Conservation (phyloP, 2,113 vertebrate genomes). For the Patagioenas fasciata region DNA sequence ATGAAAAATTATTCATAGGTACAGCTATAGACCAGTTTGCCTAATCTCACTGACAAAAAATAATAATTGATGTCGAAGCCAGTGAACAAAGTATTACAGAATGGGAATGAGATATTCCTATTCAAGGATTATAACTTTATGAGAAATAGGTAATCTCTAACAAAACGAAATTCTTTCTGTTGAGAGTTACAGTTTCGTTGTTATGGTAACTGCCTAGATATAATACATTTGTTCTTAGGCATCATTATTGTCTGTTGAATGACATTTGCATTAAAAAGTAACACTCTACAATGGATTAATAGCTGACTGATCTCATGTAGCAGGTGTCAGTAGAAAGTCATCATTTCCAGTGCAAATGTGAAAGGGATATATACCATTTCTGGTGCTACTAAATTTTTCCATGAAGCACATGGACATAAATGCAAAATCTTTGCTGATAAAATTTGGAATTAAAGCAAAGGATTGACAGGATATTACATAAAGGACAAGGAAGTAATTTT, state of each 20-base stretch:
- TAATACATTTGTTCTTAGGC: background rate
- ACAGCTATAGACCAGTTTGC: background rate
- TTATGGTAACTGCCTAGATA: constrained; percentile 32
- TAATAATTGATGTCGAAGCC: background rate
- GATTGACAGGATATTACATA: background rate
- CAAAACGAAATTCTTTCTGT: background rate
- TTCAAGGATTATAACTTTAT: background rate
- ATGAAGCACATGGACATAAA: background rate
- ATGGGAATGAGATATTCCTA: background rate
- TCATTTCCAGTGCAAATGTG: background rate
- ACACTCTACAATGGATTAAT: background rate
- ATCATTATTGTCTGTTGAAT: background rate
- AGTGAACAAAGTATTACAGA: background rate
- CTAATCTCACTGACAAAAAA: background rate
- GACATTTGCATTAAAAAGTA: constrained; percentile 34
- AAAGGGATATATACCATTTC: background rate
- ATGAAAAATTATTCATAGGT: background rate
- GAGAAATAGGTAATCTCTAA: constrained; percentile 8
- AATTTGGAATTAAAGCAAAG: background rate
- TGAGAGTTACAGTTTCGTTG: background rate
- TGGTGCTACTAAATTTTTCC: background rate
- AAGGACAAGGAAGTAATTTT: background rate
- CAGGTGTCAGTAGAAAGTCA: constrained; percentile 4
- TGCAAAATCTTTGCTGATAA: background rate
- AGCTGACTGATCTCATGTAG: background rate